Conservation (phyloP, 2,888 invertebrate genomes). For the Drosophila ustulata region DNA sequence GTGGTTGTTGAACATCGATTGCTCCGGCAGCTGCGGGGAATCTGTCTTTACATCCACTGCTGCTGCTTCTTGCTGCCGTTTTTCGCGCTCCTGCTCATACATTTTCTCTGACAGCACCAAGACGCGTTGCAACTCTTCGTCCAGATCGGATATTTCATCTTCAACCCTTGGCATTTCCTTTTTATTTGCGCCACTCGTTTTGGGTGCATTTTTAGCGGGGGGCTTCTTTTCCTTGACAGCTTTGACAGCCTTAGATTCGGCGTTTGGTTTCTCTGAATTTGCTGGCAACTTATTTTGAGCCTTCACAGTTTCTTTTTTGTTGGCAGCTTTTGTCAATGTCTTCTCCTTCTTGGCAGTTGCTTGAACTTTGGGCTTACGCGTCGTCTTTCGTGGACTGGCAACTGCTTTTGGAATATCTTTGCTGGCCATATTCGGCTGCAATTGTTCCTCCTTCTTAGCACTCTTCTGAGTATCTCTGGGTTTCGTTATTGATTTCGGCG, state of each 20-base stretch:
- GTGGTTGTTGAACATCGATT: constrained; percentile 54
- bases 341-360: background rate
- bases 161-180: no score
- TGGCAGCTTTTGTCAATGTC: background rate
- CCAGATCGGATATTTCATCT: constrained; percentile 8
- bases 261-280: background rate
- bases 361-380: background rate
- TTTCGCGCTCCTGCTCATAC: constrained; percentile 40
- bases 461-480: background rate
- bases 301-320: background rate
- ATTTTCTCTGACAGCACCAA: constrained; percentile 49
- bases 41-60: background rate
- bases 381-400: background rate
- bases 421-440: background rate
- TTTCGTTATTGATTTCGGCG: background rate
- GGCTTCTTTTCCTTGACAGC: background rate
- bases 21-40: constrained; percentile 36
- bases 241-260: background rate
- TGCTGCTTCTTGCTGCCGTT: background rate
- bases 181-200: background rate
- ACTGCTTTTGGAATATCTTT: background rate
- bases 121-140: constrained; percentile 49
- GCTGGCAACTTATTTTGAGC: background rate
- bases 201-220: background rate
- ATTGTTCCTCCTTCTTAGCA: background rate